Evolutionary conservation across 2,888 invertebrate species (phyloP).

Genomic region (Peribatodes rhomboidaria): DNA sequence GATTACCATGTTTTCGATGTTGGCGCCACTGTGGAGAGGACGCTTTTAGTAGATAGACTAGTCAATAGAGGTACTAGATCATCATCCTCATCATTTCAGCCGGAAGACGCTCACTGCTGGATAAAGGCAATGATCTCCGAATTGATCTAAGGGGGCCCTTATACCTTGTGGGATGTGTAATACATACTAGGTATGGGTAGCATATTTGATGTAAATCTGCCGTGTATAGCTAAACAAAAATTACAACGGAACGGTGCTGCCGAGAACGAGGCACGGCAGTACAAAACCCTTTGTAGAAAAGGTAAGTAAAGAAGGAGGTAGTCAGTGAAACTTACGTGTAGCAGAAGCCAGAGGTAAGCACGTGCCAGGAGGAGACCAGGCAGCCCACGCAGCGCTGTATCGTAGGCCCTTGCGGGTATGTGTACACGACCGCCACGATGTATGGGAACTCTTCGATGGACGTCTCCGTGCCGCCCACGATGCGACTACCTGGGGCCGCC

Average conservation of each 20-base stretch:
- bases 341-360: conserved; percentile 63
- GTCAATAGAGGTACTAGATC: not conserved
- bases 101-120: no score
- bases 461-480: conserved; percentile 64
- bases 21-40: conserved; percentile 56
- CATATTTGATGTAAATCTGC: no score
- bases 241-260: no score
- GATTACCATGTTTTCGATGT: conserved; percentile 52
- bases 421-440: conserved; percentile 58
- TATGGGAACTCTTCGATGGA: conserved; percentile 65
- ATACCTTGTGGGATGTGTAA: no score
- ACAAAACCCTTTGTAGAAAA: no score
- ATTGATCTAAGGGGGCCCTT: no score
- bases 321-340: conserved; percentile 60
- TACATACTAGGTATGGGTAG: no score
- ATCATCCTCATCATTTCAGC: no score
- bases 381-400: conserved; percentile 70
- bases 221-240: no score
- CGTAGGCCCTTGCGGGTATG: conserved; percentile 59
- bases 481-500: conserved; percentile 58
- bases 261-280: no score
- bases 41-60: not conserved
- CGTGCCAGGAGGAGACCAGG: conserved; percentile 70
- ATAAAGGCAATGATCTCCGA: no score
- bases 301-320: not conserved